These are phyloP conservation scores for Sterna hirundo DNA, from an alignment of 2,113 vertebrate species.

Conservation along the genomic window DNA sequence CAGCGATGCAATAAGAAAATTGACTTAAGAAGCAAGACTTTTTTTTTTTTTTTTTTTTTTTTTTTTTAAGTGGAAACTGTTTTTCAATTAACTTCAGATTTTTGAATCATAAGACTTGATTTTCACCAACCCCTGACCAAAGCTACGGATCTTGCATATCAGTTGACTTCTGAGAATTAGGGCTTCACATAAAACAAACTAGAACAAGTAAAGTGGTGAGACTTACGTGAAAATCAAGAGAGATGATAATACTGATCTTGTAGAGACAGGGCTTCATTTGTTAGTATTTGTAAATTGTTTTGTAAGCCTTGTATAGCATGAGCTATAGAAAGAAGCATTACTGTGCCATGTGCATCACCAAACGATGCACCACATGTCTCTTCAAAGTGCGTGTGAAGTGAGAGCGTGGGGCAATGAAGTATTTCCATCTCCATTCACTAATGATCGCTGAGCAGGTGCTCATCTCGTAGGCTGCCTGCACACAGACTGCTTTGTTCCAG, in stretches of 20 bases:
- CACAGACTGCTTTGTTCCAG: not conserved
- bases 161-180: not conserved
- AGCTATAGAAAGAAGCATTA: not conserved
- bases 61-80: not conserved
- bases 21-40: not conserved
- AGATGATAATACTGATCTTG: not conserved
- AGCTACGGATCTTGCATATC: not conserved
- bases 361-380: not conserved
- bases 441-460: slow-evolving; percentile 31
- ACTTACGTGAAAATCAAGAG: not conserved
- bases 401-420: not conserved
- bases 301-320: not conserved
- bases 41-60: not conserved
- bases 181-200: not conserved
- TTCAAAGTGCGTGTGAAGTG: not conserved
- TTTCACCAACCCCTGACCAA: not conserved
- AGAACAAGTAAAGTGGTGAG: not conserved
- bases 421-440: not conserved
- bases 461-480: not conserved
- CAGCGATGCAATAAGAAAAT: not conserved
- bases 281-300: not conserved
- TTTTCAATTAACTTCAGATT: slow-evolving; percentile 13
- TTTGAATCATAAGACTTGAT: not conserved
- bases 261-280: not conserved
- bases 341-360: not conserved